Evolutionary conservation across 1,140 invertebrate genomes (phyloP), one percentile per base, ranked within the genome.

Genomic region (Theocolax elegans): DNA sequence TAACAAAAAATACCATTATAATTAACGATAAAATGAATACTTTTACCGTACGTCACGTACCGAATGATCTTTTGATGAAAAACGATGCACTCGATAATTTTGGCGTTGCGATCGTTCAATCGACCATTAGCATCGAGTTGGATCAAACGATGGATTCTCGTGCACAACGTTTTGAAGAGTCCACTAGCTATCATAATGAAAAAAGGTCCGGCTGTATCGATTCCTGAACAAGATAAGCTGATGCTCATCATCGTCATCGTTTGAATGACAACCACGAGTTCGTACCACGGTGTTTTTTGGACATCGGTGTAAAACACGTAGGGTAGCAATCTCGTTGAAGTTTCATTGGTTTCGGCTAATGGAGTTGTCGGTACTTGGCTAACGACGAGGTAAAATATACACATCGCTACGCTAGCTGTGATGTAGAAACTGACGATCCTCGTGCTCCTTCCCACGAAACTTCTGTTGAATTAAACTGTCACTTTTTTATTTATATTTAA

Each of bases 161-260:
- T 3, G n/a, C 59, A n/a, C 10, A 63, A 19, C 1, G 19, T 19
- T 17, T 8, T 48, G 9, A 21, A 17, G 2, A 31, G 29, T 12
- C 59, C 59, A 21, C 59, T 31, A 3, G 17, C 44, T 3, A 49
- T 3, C 59, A 63, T 63, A 15, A 63, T 49, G 9, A 63, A 49
- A 19, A 63, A 49, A 12, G 46, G 27, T 21, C 17, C 42, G 1
- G 44, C 19, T 0, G 42, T 63, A 15, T 63, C 59, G 12, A 63
- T 21, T 15, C 59, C 42, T 8, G 10, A 29, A 23, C n/a, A 3
- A 9, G 42, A 12, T 3, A 63, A 0, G 17, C 42, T 19, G 3
- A 63, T 21, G 10, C 42, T 35, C 3, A 35, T 21, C 59, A 63
- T 48, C 3, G 38, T 9, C 1, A 63, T 23, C 44, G 35, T 49